Percentiles rank a stretch among this genome's conserved stretches.
Evolutionary conservation across 2,888 invertebrate species (phyloP).

Genomic region (Ditula angustiorana): DNA sequence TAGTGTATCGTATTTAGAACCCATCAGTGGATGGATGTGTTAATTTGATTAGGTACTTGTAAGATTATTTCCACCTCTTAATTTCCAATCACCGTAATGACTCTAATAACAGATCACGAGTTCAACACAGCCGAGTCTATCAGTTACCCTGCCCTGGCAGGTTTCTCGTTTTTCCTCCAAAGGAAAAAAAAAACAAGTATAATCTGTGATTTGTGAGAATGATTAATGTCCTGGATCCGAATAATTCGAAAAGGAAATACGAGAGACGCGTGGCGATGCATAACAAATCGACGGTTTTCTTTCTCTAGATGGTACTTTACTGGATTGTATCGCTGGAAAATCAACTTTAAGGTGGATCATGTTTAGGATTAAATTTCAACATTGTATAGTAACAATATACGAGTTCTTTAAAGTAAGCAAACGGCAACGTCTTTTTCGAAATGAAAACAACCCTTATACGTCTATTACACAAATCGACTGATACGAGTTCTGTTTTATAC

Average conservation of each 20-base stretch:
- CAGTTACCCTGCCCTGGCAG: conserved; percentile 3
- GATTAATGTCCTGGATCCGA: conserved; percentile 9
- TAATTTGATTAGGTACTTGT: too few species aligned
- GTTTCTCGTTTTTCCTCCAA: not conserved
- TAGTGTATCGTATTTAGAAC: too few species aligned
- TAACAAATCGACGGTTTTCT: not conserved
- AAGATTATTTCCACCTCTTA: too few species aligned
- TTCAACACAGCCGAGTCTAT: not conserved
- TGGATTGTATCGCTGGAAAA: not conserved
- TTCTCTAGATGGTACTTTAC: not conserved
- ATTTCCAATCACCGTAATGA: too few species aligned
- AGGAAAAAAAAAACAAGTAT: conserved; percentile 2
- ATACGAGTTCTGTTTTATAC: not conserved
- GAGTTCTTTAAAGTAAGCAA: not conserved
- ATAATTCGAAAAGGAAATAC: conserved; percentile 3
- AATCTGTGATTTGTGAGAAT: conserved; percentile 24
- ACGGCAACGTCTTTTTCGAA: not conserved
- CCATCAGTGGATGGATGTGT: too few species aligned
- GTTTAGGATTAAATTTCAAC: not conserved
- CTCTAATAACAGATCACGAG: not conserved
- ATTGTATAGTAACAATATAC: too few species aligned
- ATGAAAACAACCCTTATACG: not conserved
- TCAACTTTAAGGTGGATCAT: not conserved
- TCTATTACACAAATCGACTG: not conserved
- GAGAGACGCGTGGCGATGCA: conserved; percentile 5